A percentile compares a stretch with the other conserved stretches of the same genome.
Conservation (phyloP, 2,888 invertebrate species). For the Eulithis prunata region DNA sequence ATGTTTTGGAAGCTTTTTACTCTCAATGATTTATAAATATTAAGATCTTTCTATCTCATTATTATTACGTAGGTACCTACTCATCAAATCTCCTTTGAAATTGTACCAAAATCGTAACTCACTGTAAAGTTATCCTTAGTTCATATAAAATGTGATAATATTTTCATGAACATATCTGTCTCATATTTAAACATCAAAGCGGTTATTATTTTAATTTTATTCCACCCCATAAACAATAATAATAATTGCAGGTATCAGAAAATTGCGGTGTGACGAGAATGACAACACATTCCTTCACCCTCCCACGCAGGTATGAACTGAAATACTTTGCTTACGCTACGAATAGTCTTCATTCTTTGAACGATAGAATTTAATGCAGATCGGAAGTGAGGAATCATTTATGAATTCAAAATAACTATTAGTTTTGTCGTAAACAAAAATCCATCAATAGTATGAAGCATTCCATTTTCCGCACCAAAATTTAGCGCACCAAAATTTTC, state of each 20-base stretch:
- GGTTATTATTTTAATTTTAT: slow-evolving; percentile 9
- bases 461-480: too few relatives aligned
- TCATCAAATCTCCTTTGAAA: slow-evolving; percentile 1
- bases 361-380: background rate
- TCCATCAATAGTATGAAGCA: too few relatives aligned
- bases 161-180: background rate
- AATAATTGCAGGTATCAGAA: slow-evolving; percentile 57
- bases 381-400: slow-evolving; percentile 4
- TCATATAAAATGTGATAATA: slow-evolving; percentile 8
- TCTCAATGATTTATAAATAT: too few relatives aligned
- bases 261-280: slow-evolving; percentile 67
- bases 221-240: slow-evolving; percentile 14
- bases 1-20: too few relatives aligned
- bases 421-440: too few relatives aligned
- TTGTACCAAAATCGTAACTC: slow-evolving; percentile 6
- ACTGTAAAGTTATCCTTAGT: background rate
- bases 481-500: too few relatives aligned
- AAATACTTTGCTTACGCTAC: slow-evolving; percentile 34
- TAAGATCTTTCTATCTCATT: too few relatives aligned
- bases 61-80: too few relatives aligned
- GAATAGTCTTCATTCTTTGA: slow-evolving; percentile 34
- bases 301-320: slow-evolving; percentile 66
- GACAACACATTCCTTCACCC: slow-evolving; percentile 74
- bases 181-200: slow-evolving; percentile 16
- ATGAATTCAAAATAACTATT: background rate